Evolutionary conservation across 2,113 vertebrate species (phyloP).

Genomic region (Myanophis thanlyinensis): DNA sequence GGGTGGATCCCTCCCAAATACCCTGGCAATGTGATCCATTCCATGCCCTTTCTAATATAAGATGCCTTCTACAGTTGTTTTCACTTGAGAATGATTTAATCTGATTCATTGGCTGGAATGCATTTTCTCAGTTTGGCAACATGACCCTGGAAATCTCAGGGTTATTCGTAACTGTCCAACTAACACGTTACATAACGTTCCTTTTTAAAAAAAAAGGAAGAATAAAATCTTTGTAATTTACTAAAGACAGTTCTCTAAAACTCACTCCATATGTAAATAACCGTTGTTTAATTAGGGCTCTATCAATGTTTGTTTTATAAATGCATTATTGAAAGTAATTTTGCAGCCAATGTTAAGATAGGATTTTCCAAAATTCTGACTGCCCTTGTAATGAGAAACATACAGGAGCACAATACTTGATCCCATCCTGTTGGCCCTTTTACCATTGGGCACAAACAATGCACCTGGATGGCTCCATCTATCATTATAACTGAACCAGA

Average conservation of each 20-base stretch:
- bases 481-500: not conserved
- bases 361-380: not conserved
- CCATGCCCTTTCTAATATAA: not conserved
- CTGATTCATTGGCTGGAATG: not conserved
- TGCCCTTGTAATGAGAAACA: not conserved
- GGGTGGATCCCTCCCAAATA: not conserved
- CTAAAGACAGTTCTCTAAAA: conserved; percentile 33
- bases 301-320: conserved; percentile 32
- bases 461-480: not conserved
- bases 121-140: conserved; percentile 49
- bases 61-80: accelerated
- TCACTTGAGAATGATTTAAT: conserved; percentile 48
- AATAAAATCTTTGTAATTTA: conserved; percentile 43
- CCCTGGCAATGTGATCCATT: not conserved
- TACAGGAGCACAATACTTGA: not conserved
- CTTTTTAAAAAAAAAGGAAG: not conserved
- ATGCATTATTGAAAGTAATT: not conserved
- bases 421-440: not conserved
- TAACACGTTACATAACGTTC: conserved; percentile 23
- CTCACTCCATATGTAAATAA: conserved; percentile 51
- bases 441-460: not conserved
- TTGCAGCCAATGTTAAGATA: not conserved
- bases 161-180: conserved; percentile 44
- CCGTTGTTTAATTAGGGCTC: conserved; percentile 51
- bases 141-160: conserved; percentile 46